Evolutionary conservation across 2,797 vertebrate species (phyloP).

Genomic region (Pteronotus mesoamericanus): DNA sequence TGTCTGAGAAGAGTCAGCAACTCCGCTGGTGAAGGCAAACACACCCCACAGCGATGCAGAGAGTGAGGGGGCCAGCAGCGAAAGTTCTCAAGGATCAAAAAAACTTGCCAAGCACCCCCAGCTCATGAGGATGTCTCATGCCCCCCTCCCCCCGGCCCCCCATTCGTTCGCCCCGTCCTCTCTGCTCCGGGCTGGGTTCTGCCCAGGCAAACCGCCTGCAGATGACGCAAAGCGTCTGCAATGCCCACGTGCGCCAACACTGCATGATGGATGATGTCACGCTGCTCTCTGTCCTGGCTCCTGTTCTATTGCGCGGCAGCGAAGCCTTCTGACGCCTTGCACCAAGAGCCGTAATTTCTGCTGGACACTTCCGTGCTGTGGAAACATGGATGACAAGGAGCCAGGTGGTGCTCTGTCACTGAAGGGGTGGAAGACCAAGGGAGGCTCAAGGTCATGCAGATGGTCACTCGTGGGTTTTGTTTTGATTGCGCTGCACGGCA

Average conservation of each 20-base stretch:
- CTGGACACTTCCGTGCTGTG: rapidly evolving
- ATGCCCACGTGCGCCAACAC: rapidly evolving
- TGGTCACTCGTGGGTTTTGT: background rate
- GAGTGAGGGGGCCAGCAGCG: rapidly evolving
- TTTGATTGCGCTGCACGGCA: background rate
- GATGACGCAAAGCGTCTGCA: rapidly evolving
- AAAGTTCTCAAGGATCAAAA: rapidly evolving
- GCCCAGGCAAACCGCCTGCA: rapidly evolving
- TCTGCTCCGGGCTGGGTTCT: rapidly evolving
- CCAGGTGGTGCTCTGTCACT: rapidly evolving
- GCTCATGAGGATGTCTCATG: rapidly evolving
- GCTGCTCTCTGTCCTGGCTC: background rate
- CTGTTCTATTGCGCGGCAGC: background rate
- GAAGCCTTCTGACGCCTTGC: rapidly evolving
- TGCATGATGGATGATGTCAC: rapidly evolving
- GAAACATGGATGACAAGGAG: rapidly evolving
- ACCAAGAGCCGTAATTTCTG: too few relatives aligned
- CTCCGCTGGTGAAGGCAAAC: background rate
- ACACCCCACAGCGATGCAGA: rapidly evolving
- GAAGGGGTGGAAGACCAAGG: rapidly evolving
- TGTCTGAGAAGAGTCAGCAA: background rate
- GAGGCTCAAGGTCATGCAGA: rapidly evolving
- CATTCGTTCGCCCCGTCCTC: rapidly evolving
- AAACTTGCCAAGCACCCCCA: background rate
- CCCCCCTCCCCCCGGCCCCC: rapidly evolving